Base-by-base conservation (phyloP, 2,113 vertebrate species). In the Sinocyclocheilus grahami region DNA sequence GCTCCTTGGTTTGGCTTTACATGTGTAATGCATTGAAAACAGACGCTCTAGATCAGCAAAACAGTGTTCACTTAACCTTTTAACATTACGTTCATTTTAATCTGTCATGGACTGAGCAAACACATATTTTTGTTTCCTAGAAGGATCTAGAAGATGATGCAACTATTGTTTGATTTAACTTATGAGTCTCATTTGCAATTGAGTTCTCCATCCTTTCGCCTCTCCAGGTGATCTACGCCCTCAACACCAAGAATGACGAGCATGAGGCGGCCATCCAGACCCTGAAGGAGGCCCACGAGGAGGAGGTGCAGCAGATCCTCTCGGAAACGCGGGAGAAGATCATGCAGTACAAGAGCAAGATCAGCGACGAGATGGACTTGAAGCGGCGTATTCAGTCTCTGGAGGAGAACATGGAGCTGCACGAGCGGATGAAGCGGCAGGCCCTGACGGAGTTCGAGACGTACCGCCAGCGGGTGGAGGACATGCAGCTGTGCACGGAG, bases 191-290 rank as follows among this genome's bases (percentile, higher is more conserved):
- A 16, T 80, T 37, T 65, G 3, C 39, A 48, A 13, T 20, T 20
- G 39, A 79, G 9, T 79, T 79, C 33, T 79, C 20, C 39, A 55
- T 60, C 27, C 2, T 63, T 10, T 79, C 27, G 10, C 7, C 18
- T 85, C 86, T 89, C 22, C 93, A 99, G 98, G 98, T 99, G 84
- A 99, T 99, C 93, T 99, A 99, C 91, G 97, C 98, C 67, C 95
- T 99, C 89, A 99, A 99, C 93, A 99, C 98, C n/a, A 99, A 98
- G 92, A 99, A 99, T 76, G 98, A 99, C 79, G 97, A 99, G 79
- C 98, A 99, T 5, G 98, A 99, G 93, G 97, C 97, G 83, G 97
- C 97, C 89, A 96, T 99, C 88, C 95, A 97, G 91, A 97, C 97
- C n/a, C 96, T 99, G 92, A 99, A 97, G 92, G 98, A 99, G 93